phyloP scores from a whole-genome alignment of 2,888 invertebrate species.

The Apeira syringaria region DNA sequence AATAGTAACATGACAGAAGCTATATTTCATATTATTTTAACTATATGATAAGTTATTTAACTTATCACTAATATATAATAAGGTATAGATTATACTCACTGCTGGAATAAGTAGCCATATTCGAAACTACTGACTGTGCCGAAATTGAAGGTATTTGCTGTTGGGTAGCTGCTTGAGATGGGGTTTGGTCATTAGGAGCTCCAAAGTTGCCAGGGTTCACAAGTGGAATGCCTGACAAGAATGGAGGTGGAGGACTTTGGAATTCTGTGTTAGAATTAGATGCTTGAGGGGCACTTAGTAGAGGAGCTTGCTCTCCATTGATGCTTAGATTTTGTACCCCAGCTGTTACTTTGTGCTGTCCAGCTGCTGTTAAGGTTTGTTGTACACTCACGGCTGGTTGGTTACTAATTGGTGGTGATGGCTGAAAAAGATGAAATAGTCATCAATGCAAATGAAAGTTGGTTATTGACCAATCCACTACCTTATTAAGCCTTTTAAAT shows the following conservation, averaged over 20 bases:
- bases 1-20: too few species aligned
- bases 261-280: conserved; percentile 40
- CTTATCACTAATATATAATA: too few species aligned
- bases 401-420: conserved; percentile 36
- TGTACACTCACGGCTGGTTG: conserved; percentile 33
- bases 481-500: too few species aligned
- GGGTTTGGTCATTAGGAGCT: conserved; percentile 23
- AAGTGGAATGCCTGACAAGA: conserved; percentile 78
- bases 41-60: too few species aligned
- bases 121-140: conserved; percentile 69
- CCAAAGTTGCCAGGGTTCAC: conserved; percentile 67
- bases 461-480: too few species aligned
- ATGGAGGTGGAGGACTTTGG: conserved; percentile 64
- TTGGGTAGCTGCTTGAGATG: conserved; percentile 23
- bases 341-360: conserved; percentile 42
- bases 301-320: conserved; percentile 56
- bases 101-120: conserved; percentile 75
- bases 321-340: conserved; percentile 57
- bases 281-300: conserved; percentile 45
- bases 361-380: conserved; percentile 17
- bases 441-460: too few species aligned
- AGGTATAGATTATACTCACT: conserved; percentile 63
- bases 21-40: too few species aligned
- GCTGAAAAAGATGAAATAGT: conserved; percentile 33
- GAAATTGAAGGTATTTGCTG: conserved; percentile 51